phyloP scores from a whole-genome alignment of 2,797 vertebrate genomes.

The Meriones psammophilus region DNA sequence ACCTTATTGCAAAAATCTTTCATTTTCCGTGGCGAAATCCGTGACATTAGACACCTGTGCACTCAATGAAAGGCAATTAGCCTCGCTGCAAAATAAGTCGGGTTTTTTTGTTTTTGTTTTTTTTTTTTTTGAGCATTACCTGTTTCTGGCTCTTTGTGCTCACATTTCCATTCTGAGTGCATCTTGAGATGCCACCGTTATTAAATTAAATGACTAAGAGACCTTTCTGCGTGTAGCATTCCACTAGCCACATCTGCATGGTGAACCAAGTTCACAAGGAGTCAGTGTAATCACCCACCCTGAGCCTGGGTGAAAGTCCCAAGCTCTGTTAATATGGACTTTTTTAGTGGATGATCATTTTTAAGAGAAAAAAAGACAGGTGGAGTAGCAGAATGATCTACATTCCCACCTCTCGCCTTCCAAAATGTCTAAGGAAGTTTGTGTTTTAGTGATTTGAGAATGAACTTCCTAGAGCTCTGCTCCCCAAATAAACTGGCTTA shows the following conservation, averaged over 20 bases:
- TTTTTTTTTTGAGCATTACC: constrained; percentile 22
- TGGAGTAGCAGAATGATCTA: neutral
- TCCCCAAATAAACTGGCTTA: neutral
- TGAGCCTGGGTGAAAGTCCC: neutral
- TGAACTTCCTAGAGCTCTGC: constrained; percentile 6
- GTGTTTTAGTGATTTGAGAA: constrained; percentile 47
- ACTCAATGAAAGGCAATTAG: constrained; percentile 66
- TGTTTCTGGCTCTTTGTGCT: constrained; percentile 71
- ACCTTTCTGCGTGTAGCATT: constrained; percentile 55
- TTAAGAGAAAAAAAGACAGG: constrained; percentile 41
- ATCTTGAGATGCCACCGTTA: constrained; percentile 72
- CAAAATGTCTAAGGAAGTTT: constrained; percentile 50
- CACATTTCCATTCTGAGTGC: constrained; percentile 77
- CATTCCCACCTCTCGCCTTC: constrained; percentile 16
- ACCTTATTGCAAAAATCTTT: constrained; percentile 65
- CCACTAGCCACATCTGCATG: constrained; percentile 67
- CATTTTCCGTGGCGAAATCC: constrained; percentile 41
- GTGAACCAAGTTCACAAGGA: constrained; percentile 55
- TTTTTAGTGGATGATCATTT: constrained; percentile 33
- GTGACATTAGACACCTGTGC: constrained; percentile 79
- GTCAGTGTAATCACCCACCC: neutral
- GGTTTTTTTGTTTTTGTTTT: neutral
- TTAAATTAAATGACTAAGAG: constrained; percentile 81
- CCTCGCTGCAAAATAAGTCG: constrained; percentile 44
- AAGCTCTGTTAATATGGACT: constrained; percentile 37